Conservation (phyloP, 1,140 invertebrate species). For the Diachasmimorpha longicaudata region DNA sequence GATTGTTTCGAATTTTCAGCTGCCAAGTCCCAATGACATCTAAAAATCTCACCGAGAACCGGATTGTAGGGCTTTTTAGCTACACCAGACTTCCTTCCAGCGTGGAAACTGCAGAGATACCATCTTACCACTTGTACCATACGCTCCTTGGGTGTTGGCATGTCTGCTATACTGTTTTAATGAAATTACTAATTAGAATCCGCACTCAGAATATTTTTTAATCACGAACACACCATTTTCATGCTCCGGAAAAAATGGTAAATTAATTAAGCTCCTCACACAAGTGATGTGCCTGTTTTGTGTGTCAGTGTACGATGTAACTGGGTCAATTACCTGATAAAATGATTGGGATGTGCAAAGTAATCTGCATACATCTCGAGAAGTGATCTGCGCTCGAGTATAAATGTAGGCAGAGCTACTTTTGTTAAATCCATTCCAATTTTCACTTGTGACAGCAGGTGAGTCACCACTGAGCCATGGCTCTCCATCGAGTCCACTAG, state of each 20-base stretch:
- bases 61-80: constrained; percentile 99
- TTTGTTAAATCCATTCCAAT: constrained; percentile 99
- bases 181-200: constrained; percentile 1
- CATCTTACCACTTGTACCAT: constrained; percentile 93
- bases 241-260: no score
- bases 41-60: constrained; percentile 92
- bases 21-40: constrained; percentile 80
- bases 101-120: constrained; percentile 98
- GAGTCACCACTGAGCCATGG: constrained; percentile 93
- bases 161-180: constrained; percentile 78
- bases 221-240: no score
- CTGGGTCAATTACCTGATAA: constrained; percentile 76
- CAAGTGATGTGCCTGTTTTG: no score
- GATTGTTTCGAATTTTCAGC: constrained; percentile 27
- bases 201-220: no score
- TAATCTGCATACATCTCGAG: constrained; percentile 98
- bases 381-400: constrained; percentile 91
- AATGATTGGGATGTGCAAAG: constrained; percentile 96
- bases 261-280: no score
- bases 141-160: constrained; percentile 81
- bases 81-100: constrained; percentile 90
- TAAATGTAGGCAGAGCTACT: constrained; percentile 96
- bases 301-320: no score
- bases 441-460: constrained; percentile 93
- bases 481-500: constrained; percentile 82